Evolutionary conservation across 2,797 vertebrate species (phyloP).

Genomic region (Nyctibius grandis): DNA sequence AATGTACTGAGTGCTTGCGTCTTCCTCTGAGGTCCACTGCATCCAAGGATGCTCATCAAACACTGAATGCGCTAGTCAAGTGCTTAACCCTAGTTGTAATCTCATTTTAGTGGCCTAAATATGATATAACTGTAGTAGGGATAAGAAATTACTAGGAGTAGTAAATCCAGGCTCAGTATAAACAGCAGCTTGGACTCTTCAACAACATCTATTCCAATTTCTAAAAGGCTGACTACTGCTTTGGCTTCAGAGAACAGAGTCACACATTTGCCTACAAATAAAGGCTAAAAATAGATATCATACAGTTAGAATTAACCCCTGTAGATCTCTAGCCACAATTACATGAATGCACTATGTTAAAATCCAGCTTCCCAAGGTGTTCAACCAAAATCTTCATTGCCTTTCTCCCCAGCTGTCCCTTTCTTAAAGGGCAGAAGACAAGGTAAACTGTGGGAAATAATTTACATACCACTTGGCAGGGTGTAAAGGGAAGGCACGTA

Average conservation of each 20-base stretch:
- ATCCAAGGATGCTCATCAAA: neutral
- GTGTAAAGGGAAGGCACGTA: neutral
- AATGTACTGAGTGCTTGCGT: neutral
- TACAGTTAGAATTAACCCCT: neutral
- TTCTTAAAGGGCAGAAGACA: neutral
- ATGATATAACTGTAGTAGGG: neutral
- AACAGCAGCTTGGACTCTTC: neutral
- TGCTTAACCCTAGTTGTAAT: neutral
- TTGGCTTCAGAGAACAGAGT: neutral
- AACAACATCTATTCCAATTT: neutral
- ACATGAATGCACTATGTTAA: neutral
- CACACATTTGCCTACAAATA: neutral
- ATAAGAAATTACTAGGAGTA: neutral
- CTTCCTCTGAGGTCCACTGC: neutral
- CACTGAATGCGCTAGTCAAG: neutral
- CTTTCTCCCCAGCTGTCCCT: neutral
- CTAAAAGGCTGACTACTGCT: neutral
- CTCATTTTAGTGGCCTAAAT: neutral
- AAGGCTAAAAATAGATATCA: neutral
- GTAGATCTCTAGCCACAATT: neutral
- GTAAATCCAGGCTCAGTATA: neutral
- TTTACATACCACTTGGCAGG: neutral
- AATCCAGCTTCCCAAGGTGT: neutral
- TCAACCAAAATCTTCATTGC: neutral
- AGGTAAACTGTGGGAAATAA: neutral